Evolutionary conservation across 2,797 vertebrate species (phyloP), one percentile per base, ranked within the genome.

Genomic region (Macrochelys suwanniensis): DNA sequence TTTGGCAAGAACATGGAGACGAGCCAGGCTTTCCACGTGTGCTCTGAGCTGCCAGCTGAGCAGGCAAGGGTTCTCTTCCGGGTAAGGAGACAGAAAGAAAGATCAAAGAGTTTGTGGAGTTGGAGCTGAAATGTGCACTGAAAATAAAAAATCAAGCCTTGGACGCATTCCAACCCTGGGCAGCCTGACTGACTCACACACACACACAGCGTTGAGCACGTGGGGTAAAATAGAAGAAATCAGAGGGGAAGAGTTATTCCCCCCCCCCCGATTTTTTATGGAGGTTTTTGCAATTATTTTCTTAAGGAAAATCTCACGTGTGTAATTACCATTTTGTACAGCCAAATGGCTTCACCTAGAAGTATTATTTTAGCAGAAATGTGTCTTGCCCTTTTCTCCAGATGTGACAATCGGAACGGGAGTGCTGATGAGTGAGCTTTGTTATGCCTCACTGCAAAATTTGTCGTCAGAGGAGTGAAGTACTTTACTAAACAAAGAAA

Each of bases 1-100:
- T 99, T 99, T 99, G 99, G 99, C 98, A 98, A 98, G 98, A 98
- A 98, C 98, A 97, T 99, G 99, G 99, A 99, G 98, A 97, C 95
- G 97, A 97, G 99, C 99, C 99, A 99, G 98, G 98, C 98, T 99
- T 99, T 99, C 99, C 99, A 99, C 99, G 99, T 99, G 99, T 99
- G 99, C 99, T 98, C 98, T 98, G 98, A 97, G 98, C 99, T 99
- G 99, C 99, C 99, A 99, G 99, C 99, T 99, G 99, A 99, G 99
- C 98, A 98, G 97, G 98, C 97, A 93, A 97, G 98, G 98, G 98
- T 99, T 99, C 98, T 99, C 99, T 99, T 99, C 99, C 99, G 99
- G 99, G 99, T 99, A 99, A 99, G 98, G 98, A 99, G 98, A 99
- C 99, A 98, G 98, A 97, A 97, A 97, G 97, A 98, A 98, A 99